Evolutionary conservation across 1,140 invertebrate species (phyloP).

Genomic region (Cherax quadricarinatus): DNA sequence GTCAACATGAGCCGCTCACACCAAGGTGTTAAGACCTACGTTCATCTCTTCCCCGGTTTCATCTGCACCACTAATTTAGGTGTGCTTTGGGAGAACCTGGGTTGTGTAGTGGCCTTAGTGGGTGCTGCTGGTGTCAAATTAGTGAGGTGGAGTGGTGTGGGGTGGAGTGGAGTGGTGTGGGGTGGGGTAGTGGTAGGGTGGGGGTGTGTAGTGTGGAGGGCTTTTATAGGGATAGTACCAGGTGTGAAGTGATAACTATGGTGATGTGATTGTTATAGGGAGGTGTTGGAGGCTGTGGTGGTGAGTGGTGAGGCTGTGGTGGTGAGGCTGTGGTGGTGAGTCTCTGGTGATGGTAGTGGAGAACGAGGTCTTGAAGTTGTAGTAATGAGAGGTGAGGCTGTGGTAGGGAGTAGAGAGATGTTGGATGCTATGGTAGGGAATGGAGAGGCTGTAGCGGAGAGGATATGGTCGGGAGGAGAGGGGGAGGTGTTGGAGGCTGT

Average conservation of each 20-base stretch:
- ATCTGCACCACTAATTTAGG: background rate
- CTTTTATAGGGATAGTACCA: too few relatives aligned
- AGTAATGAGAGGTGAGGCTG: background rate
- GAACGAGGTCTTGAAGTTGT: background rate
- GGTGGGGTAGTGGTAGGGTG: background rate
- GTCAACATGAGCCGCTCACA: background rate
- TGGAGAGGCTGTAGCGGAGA: too few relatives aligned
- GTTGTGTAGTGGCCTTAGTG: too few relatives aligned
- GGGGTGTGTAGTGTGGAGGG: background rate
- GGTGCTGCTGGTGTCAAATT: too few relatives aligned
- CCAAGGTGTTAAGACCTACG: slow-evolving; percentile 8
- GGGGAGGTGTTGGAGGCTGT: too few relatives aligned
- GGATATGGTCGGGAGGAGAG: too few relatives aligned
- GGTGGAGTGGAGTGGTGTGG: background rate
- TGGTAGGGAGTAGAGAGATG: background rate
- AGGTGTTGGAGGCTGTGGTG: background rate
- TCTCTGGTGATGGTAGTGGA: background rate
- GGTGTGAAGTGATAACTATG: background rate
- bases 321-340: background rate
- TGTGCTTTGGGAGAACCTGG: background rate
- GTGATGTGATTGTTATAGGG: background rate
- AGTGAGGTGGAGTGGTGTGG: background rate
- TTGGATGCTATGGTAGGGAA: too few relatives aligned
- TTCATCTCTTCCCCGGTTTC: slow-evolving; percentile 9
- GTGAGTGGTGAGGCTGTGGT: background rate